Conservation (phyloP, 2,113 vertebrate genomes). For the Toxotes jaculatrix region DNA sequence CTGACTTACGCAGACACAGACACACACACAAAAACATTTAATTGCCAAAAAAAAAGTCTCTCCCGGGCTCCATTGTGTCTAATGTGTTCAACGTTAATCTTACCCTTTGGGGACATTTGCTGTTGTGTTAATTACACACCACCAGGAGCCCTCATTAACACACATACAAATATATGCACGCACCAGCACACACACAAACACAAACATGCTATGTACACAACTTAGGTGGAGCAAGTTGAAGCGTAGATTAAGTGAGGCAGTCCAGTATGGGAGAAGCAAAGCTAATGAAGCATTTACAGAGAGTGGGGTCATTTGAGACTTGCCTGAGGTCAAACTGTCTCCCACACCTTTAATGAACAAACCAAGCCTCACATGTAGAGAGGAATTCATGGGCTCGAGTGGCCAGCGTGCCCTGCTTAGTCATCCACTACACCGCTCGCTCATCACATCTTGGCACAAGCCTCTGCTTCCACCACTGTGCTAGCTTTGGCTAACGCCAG, state of each 20-base stretch:
- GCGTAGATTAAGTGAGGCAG: conserved; percentile 52
- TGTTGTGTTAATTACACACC: conserved; percentile 86
- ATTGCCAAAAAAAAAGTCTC: conserved; percentile 71
- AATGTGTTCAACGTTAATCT: conserved; percentile 85
- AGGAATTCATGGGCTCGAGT: conserved; percentile 35
- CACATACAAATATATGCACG: conserved; percentile 65
- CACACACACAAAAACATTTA: conserved; percentile 68
- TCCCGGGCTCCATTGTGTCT: conserved; percentile 82
- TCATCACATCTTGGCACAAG: conserved; percentile 61
- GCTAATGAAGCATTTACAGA: conserved; percentile 71
- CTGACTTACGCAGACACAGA: conserved; percentile 60
- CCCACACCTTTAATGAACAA: conserved; percentile 73
- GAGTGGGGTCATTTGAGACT: conserved; percentile 62
- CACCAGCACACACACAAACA: conserved; percentile 62
- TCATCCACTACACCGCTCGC: conserved; percentile 63
- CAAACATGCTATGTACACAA: conserved; percentile 66
- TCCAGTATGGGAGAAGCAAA: conserved; percentile 49
- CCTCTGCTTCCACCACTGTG: conserved; percentile 33
- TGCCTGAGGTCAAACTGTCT: conserved; percentile 66
- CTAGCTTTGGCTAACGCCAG: conserved; percentile 56
- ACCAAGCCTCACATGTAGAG: conserved; percentile 31
- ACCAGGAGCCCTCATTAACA: conserved; percentile 84
- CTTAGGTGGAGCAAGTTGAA: conserved; percentile 39
- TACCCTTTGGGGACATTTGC: conserved; percentile 84
- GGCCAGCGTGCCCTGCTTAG: conserved; percentile 62